A percentile compares a stretch with the other conserved stretches of the same genome.
Conservation (phyloP, 2,113 vertebrate species). For the Colius striatus region DNA sequence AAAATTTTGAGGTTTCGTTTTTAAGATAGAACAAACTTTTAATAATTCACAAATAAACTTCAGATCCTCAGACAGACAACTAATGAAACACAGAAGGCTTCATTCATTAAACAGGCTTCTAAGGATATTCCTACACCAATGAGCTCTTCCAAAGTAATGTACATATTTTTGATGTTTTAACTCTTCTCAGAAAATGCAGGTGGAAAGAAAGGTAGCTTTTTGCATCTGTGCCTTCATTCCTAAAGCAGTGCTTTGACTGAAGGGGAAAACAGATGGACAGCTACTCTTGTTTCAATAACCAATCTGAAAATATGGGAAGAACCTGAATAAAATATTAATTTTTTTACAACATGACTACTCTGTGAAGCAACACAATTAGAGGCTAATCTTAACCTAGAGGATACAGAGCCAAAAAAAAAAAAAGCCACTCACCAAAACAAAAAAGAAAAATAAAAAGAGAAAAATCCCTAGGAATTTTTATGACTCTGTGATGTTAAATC, state of each 20-base stretch:
- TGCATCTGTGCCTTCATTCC: background rate
- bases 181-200: background rate
- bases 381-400: background rate
- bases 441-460: background rate
- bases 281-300: background rate
- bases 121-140: background rate
- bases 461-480: background rate
- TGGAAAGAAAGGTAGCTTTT: background rate
- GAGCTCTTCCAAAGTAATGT: background rate
- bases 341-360: background rate
- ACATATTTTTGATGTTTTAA: background rate
- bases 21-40: background rate
- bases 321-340: background rate
- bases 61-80: background rate
- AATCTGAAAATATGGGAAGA: background rate
- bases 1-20: background rate
- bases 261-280: background rate
- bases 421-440: background rate
- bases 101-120: background rate
- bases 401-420: background rate
- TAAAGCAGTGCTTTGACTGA: background rate
- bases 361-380: background rate
- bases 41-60: slow-evolving; percentile 6
- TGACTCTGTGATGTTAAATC: background rate
- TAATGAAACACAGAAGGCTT: background rate